These are phyloP conservation scores for Morpho achilles DNA, from an alignment of 2,888 invertebrate genomes.

Conservation along the genomic window DNA sequence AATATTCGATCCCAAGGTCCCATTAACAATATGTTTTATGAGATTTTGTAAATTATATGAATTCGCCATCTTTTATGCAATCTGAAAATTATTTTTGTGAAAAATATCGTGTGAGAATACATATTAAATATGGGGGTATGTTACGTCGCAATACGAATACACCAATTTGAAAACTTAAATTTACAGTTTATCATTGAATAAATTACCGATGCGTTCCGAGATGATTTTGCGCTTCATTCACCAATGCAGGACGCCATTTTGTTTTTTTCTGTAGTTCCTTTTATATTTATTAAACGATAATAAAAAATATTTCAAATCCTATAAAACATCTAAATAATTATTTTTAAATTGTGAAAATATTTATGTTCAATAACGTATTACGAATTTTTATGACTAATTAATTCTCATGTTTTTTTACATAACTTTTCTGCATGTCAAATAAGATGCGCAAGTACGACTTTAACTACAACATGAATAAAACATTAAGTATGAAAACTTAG, in stretches of 20 bases:
- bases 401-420: too few species aligned
- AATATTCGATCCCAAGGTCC: slow-evolving; percentile 49
- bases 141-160: background rate
- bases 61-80: slow-evolving; percentile 40
- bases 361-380: too few species aligned
- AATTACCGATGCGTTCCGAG: slow-evolving; percentile 35
- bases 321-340: background rate
- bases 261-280: slow-evolving; percentile 3
- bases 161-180: slow-evolving; percentile 13
- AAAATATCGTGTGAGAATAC: background rate
- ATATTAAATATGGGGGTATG: slow-evolving; percentile 7
- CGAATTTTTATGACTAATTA: too few species aligned
- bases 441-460: too few species aligned
- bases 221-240: slow-evolving; percentile 23
- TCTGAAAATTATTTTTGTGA: slow-evolving; percentile 15
- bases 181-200: slow-evolving; percentile 46
- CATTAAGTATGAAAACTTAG: too few species aligned
- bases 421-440: too few species aligned
- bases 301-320: background rate
- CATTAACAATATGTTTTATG: slow-evolving; percentile 56
- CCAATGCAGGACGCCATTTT: slow-evolving; percentile 19
- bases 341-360: too few species aligned
- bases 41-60: slow-evolving; percentile 47
- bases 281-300: background rate
- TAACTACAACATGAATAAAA: too few species aligned